Evolutionary conservation across 2,113 vertebrate species (phyloP), one percentile per base, ranked within the genome.

Genomic region (Dendropsophus ebraccatus): DNA sequence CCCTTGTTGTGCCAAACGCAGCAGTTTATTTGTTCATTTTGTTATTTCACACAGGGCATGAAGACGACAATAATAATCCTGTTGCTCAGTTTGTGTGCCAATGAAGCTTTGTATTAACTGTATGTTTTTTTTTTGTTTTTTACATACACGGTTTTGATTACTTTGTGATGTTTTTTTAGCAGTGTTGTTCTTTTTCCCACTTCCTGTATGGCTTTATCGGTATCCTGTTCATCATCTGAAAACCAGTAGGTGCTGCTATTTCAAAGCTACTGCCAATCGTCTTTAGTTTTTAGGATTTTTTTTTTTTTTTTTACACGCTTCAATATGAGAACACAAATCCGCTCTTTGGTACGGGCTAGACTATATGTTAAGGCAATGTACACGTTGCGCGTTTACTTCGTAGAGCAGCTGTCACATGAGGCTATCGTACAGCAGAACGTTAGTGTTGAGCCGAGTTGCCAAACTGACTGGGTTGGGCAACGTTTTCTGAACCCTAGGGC

Each of bases 241-340:
- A 60, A 73, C 84, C 65, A 72, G 50, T 81, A 74, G 35, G 62
- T 87, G 85, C 85, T 87, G 85, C 85, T 87, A 87, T 74, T 47
- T 35, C 50, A 81, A 62, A 62, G 25, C 50, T 60, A 74, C 69
- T 62, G 78, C 52, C 28, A 23, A 25, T 56, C 49, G 0, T n/a
- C 47, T 32, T 52, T 8, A n/a, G 5, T 35, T 80, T 45, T 76
- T 78, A 2, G 10, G 25, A 21, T 19, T 32, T 35, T 54, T 78
- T 54, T 78, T 50, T 30, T 30, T 77, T 21, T 19, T 41, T 21
- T n/a, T 23, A n/a, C 50, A n/a, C n/a, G n/a, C n/a, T n/a, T n/a
- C n/a, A n/a, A n/a, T n/a, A n/a, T 50, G 14, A 49, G 1, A 30
- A 49, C 37, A 49, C 45, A n/a, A 37, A 25, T 41, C 28, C 11